Evolutionary conservation across 1,140 invertebrate species (phyloP).

Genomic region (Aphaenogaster ashmeadi): DNA sequence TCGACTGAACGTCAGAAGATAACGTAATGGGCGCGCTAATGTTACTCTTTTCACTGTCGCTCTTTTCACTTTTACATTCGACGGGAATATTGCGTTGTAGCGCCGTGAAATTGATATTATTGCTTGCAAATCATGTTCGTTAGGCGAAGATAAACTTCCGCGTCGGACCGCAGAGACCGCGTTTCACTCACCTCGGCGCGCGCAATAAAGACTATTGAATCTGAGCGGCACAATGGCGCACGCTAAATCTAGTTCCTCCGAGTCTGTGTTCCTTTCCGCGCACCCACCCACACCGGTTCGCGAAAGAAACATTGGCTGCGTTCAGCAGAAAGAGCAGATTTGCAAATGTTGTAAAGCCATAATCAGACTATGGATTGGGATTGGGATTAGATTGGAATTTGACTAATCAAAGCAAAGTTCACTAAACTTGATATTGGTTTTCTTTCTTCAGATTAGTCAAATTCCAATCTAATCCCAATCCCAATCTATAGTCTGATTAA

Average conservation of each 20-base stretch:
- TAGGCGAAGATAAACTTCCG: slow-evolving; percentile 46
- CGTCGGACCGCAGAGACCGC: slow-evolving; percentile 20
- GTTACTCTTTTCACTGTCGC: neutral
- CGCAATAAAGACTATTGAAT: slow-evolving; percentile 44
- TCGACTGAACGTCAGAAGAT: neutral
- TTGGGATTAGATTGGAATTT: too few relatives aligned
- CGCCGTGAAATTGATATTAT: slow-evolving; percentile 49
- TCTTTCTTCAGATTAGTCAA: too few relatives aligned
- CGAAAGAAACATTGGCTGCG: neutral
- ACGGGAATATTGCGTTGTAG: slow-evolving; percentile 11
- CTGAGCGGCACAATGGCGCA: slow-evolving; percentile 14
- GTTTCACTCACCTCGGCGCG: slow-evolving; percentile 27
- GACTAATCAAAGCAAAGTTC: too few relatives aligned
- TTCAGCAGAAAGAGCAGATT: too few relatives aligned
- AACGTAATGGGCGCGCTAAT: neutral
- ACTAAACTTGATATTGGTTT: too few relatives aligned
- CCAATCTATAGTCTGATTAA: too few relatives aligned
- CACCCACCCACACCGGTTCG: neutral
- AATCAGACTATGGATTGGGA: too few relatives aligned
- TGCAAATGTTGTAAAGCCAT: too few relatives aligned
- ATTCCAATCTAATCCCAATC: too few relatives aligned
- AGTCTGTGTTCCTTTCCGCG: slow-evolving; percentile 10
- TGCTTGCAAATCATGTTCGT: slow-evolving; percentile 41
- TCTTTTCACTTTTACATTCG: neutral
- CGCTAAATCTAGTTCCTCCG: slow-evolving; percentile 39